These are phyloP conservation scores for Adrianichthys oophorus DNA, from an alignment of 2,797 vertebrate genomes.

Conservation along the genomic window DNA sequence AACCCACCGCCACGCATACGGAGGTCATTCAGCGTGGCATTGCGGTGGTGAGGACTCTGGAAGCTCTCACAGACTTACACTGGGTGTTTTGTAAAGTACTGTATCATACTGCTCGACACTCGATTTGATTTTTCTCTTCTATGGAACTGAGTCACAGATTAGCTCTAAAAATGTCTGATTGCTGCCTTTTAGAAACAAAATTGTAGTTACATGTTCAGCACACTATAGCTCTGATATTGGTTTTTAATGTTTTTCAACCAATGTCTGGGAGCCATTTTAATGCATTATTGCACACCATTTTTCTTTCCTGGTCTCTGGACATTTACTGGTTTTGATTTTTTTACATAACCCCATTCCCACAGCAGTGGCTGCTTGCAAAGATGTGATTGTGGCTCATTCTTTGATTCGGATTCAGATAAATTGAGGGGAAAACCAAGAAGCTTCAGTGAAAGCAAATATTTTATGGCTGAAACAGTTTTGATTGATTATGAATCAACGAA, in stretches of 20 bases:
- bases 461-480: constrained; percentile 42
- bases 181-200: too few species aligned
- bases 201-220: constrained; percentile 6
- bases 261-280: constrained; percentile 51
- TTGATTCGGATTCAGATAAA: constrained; percentile 22
- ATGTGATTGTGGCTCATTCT: constrained; percentile 34
- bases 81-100: constrained; percentile 45
- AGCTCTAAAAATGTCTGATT: too few species aligned
- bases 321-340: constrained; percentile 40
- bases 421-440: background rate
- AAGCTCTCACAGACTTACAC: constrained; percentile 31
- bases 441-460: constrained; percentile 9
- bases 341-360: constrained; percentile 23
- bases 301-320: background rate
- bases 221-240: constrained; percentile 22
- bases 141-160: too few species aligned
- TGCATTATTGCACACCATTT: constrained; percentile 39
- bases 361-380: constrained; percentile 37
- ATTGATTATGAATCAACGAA: constrained; percentile 17
- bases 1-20: constrained; percentile 12
- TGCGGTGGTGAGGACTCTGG: constrained; percentile 43
- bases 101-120: constrained; percentile 15
- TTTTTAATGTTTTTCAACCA: constrained; percentile 45
- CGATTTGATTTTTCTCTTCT: too few species aligned
- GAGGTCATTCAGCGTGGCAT: constrained; percentile 19